Evolutionary conservation across 2,797 vertebrate genomes (phyloP).

Genomic region (Mus minutoides): DNA sequence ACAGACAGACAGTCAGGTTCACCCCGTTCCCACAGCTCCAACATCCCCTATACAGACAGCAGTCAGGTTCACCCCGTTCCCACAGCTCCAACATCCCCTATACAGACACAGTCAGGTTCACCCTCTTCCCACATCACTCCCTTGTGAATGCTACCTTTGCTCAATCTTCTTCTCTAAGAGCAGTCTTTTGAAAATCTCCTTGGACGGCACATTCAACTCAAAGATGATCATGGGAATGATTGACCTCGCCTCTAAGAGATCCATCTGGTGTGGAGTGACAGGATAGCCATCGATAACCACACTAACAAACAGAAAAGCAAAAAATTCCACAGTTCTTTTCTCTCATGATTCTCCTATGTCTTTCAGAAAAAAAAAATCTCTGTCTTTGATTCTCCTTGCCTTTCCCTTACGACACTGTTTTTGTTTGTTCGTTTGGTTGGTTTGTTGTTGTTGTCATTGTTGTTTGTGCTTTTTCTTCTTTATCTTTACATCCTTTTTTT

Average conservation of each 20-base stretch:
- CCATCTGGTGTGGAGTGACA: conserved; percentile 90
- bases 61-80: neutral
- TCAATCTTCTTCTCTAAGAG: conserved; percentile 87
- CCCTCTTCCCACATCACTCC: neutral
- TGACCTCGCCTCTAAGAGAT: conserved; percentile 89
- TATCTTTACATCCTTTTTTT: neutral
- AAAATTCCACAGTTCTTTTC: neutral
- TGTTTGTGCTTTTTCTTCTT: neutral
- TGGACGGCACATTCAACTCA: conserved; percentile 92
- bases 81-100: neutral
- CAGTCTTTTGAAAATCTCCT: conserved; percentile 93
- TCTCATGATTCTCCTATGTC: neutral
- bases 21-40: no score
- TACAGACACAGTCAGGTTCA: neutral
- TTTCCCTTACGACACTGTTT: neutral
- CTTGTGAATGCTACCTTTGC: conserved; percentile 87
- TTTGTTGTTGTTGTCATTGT: no score
- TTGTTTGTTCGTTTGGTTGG: no score
- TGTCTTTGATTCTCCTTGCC: neutral
- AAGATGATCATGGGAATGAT: conserved; percentile 93
- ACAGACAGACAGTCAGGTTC: no score
- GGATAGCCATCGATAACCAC: conserved; percentile 96
- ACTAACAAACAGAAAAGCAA: conserved; percentile 77
- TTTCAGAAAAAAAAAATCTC: neutral
- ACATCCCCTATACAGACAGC: no score